Evolutionary conservation across 2,888 invertebrate genomes (phyloP), one percentile per base, ranked within the genome.

Genomic region (Drosophila niveifrons): DNA sequence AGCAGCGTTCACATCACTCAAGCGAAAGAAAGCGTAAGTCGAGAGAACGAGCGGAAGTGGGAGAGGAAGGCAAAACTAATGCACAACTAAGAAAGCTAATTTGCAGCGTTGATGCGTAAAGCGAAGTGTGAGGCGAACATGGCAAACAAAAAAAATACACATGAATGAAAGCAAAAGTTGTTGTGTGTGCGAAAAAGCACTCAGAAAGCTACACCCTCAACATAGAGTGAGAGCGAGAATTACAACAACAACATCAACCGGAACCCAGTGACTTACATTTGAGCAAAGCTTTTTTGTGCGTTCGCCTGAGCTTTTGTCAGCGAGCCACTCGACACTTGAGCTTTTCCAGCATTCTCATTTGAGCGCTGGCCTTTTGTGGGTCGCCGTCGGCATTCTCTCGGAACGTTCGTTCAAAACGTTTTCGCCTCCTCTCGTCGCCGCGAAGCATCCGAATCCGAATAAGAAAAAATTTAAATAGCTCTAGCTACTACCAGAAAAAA

Each of bases 281-380:
- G 34, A 2, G 1, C 8, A 34, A 34, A 72, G 69, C 76, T 76
- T 72, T 67, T 36, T 7, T 3, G 17, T 11, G 17, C 17, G 23
- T 39, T 39, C 18, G 74, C 72, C 84, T 67, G 55, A 82, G 84
- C 82, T 82, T 82, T 82, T 41, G 36, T 43, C 15, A 44, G 57
- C 13, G 36, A 29, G 29, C 57, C 46, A 52, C 46, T 70, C 61
- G 34, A 57, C 47, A 39, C 69, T 48, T 13, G 59, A 76, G 77
- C 76, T 82, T 78, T 84, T 72, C 67, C 84, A 76, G 79, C 84
- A 84, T 70, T 84, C 72, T 79, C 82, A 79, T 57, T 77, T 56
- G 70, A 81, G 74, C 68, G 79, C 43, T 79, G 67, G 72, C 66
- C 79, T 53, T 68, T 70, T 66, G 69, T 70, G 63, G 84, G 82